phyloP scores from a whole-genome alignment of 2,113 vertebrate genomes.

The Spheniscus mendiculus region DNA sequence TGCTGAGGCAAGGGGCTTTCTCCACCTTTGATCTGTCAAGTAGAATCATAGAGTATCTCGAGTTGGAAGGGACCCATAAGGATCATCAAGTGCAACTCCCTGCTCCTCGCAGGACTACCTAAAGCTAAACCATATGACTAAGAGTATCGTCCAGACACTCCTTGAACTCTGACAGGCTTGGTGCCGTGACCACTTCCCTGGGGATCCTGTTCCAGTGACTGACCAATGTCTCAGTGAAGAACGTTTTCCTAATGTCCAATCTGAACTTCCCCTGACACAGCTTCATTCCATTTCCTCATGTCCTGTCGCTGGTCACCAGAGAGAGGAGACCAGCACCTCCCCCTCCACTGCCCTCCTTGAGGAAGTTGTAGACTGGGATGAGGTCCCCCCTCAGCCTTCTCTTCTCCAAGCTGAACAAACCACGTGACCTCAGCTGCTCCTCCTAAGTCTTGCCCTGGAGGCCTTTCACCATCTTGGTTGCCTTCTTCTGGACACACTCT shows the following conservation, averaged over 20 bases:
- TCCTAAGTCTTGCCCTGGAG: not conserved
- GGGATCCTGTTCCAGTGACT: not conserved
- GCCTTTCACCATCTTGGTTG: not conserved
- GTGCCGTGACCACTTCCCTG: not conserved
- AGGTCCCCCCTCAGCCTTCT: not conserved
- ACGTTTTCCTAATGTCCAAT: not conserved
- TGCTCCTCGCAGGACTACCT: not conserved
- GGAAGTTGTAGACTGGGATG: not conserved
- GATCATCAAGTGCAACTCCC: not conserved
- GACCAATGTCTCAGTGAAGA: not conserved
- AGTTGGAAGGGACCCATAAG: not conserved
- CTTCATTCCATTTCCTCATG: not conserved
- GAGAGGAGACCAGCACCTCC: not conserved
- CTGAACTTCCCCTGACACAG: not conserved
- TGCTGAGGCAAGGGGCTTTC: not conserved
- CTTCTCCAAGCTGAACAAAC: not conserved
- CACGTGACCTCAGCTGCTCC: not conserved
- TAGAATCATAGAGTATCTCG: not conserved
- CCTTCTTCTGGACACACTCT: not conserved
- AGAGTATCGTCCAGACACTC: not conserved
- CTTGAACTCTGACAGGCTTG: not conserved
- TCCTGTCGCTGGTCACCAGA: not conserved
- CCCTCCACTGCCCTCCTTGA: not conserved
- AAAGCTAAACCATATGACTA: not conserved
- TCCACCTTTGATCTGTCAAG: constrained; percentile 2